phyloP scores from a whole-genome alignment of 2,888 invertebrate species.

The Chloromyia formosa region DNA sequence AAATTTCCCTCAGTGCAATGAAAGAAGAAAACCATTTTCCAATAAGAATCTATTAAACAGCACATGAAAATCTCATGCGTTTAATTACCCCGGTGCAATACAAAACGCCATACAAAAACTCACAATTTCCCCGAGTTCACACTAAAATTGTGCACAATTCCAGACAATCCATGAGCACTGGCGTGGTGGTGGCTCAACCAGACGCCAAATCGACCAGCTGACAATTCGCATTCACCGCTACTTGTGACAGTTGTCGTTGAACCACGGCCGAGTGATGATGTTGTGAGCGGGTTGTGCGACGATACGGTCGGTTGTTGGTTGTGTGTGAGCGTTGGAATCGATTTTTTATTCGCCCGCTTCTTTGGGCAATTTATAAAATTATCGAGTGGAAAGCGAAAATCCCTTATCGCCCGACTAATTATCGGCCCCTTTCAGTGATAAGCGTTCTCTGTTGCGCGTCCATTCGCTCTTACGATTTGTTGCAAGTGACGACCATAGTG shows the following conservation, averaged over 20 bases:
- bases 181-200: neutral
- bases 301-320: neutral
- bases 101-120: no score
- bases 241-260: conserved; percentile 22
- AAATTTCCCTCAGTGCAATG: no score
- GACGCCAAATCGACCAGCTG: conserved; percentile 16
- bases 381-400: no score
- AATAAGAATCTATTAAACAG: no score
- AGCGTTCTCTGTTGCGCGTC: neutral
- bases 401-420: no score
- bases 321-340: conserved; percentile 8
- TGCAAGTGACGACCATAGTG: conserved; percentile 7
- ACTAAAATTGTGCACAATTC: no score
- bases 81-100: no score
- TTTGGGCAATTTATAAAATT: neutral
- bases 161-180: conserved; percentile 26
- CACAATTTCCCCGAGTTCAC: no score
- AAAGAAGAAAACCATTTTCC: no score
- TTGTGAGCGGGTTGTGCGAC: neutral
- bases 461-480: neutral
- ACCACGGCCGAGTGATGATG: conserved; percentile 18
- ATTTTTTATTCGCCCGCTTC: conserved; percentile 1
- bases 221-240: conserved; percentile 11
- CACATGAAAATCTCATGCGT: no score
- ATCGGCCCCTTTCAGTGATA: neutral